These are phyloP conservation scores for Buceros bicornis DNA, from an alignment of 2,797 vertebrate species.

Conservation along the genomic window DNA sequence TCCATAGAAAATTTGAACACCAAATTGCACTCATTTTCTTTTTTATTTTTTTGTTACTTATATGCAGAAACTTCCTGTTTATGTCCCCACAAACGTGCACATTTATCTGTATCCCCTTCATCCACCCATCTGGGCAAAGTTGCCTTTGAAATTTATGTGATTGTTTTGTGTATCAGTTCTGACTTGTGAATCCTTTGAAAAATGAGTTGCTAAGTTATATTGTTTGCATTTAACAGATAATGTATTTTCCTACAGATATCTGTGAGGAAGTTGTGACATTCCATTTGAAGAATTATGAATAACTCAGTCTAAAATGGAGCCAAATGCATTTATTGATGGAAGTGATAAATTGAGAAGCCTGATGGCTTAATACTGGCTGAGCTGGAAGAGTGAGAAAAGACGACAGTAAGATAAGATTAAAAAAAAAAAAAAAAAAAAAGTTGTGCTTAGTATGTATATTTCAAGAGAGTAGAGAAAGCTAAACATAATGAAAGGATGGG, in stretches of 20 bases:
- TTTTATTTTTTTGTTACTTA: not conserved
- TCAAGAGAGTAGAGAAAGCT: not conserved
- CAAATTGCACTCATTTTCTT: not conserved
- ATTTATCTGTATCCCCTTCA: not conserved
- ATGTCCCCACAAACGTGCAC: not conserved
- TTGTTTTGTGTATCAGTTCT: not conserved
- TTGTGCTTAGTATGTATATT: not conserved
- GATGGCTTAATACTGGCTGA: not conserved
- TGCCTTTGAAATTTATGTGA: not conserved
- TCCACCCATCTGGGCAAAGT: not conserved
- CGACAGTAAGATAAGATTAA: not conserved
- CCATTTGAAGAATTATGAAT: not conserved
- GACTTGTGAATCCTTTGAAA: not conserved
- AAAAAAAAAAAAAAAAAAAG: not conserved
- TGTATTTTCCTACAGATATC: not conserved
- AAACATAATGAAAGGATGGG: not conserved
- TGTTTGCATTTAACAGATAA: not conserved
- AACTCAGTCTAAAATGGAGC: not conserved
- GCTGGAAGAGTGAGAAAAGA: not conserved
- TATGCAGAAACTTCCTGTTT: not conserved
- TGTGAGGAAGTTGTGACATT: not conserved
- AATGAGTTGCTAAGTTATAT: not conserved
- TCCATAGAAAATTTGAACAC: not conserved
- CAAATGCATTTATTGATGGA: not conserved
- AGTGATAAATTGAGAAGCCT: not conserved